Conservation (phyloP, 2,888 invertebrate genomes). For the Toxonevra muliebris region DNA sequence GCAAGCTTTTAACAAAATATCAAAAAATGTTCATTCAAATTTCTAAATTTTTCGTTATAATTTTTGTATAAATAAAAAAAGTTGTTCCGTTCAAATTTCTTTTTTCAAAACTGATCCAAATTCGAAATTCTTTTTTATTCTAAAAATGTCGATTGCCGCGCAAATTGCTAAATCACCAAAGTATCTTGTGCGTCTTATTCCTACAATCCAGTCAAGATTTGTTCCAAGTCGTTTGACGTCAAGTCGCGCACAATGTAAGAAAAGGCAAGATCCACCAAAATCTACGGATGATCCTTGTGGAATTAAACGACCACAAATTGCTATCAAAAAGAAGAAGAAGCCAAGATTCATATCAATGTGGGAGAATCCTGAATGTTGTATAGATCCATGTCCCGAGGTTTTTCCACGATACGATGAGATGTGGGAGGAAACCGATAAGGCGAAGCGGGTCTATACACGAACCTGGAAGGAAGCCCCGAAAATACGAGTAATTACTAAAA, state of each 20-base stretch:
- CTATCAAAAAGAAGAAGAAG: constrained; percentile 21
- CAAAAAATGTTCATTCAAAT: too few species aligned
- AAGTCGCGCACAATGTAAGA: not conserved
- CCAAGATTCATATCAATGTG: constrained; percentile 46
- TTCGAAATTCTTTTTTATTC: too few species aligned
- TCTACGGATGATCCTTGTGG: not conserved
- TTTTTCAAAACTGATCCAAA: too few species aligned
- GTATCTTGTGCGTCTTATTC: too few species aligned
- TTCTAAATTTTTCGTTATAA: too few species aligned
- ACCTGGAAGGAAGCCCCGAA: constrained; percentile 59
- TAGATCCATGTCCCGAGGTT: constrained; percentile 41
- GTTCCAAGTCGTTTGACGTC: not conserved
- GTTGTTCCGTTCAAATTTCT: too few species aligned
- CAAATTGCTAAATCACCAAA: too few species aligned
- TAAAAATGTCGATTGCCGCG: too few species aligned
- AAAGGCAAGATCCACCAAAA: not conserved
- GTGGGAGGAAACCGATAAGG: constrained; percentile 56
- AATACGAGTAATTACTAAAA: constrained; percentile 42
- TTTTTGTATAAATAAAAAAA: too few species aligned
- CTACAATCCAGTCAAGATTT: not conserved
- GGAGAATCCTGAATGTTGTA: constrained; percentile 48
- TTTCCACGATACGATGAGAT: constrained; percentile 53
- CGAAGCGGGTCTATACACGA: constrained; percentile 55
- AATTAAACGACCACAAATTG: not conserved
- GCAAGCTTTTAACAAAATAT: too few species aligned